Evolutionary conservation across 2,797 vertebrate species (phyloP).

Genomic region (Enteromius argenteus): DNA sequence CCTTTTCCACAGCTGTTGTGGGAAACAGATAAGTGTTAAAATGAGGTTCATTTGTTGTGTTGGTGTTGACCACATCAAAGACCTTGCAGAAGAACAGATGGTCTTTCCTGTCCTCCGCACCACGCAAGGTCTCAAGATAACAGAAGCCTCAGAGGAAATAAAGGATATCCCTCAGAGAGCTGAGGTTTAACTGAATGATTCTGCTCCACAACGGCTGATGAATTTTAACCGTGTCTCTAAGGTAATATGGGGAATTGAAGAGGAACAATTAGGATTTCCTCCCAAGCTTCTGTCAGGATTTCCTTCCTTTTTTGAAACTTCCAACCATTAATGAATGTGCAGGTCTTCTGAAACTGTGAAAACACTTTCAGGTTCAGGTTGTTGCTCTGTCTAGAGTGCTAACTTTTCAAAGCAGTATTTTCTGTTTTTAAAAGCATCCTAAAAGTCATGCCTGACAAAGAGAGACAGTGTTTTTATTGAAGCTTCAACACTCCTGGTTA

Average conservation of each 20-base stretch:
- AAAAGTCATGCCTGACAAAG: slow-evolving; percentile 18
- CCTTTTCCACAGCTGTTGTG: background rate
- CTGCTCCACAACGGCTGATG: background rate
- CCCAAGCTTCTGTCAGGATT: slow-evolving; percentile 2
- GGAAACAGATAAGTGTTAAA: slow-evolving; percentile 37
- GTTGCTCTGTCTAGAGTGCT: background rate
- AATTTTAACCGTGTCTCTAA: slow-evolving; percentile 15
- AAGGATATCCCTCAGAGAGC: slow-evolving; percentile 36
- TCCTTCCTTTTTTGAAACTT: slow-evolving; percentile 13
- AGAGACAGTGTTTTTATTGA: slow-evolving; percentile 51
- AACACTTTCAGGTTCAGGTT: background rate
- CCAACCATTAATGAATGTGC: background rate
- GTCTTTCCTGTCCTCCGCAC: slow-evolving; percentile 48
- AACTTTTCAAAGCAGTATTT: slow-evolving; percentile 7
- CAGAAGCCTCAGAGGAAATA: slow-evolving; percentile 43
- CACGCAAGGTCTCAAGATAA: slow-evolving; percentile 58
- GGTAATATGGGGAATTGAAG: background rate
- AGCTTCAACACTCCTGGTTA: slow-evolving; percentile 54
- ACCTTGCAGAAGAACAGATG: slow-evolving; percentile 59
- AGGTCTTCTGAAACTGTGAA: background rate
- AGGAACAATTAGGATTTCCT: slow-evolving; percentile 12
- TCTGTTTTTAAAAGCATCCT: slow-evolving; percentile 22
- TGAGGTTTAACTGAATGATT: slow-evolving; percentile 20
- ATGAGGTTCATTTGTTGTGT: slow-evolving; percentile 42
- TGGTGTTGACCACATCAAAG: slow-evolving; percentile 61